Evolutionary conservation across 2,888 invertebrate genomes (phyloP).

Genomic region (Nineta flava): DNA sequence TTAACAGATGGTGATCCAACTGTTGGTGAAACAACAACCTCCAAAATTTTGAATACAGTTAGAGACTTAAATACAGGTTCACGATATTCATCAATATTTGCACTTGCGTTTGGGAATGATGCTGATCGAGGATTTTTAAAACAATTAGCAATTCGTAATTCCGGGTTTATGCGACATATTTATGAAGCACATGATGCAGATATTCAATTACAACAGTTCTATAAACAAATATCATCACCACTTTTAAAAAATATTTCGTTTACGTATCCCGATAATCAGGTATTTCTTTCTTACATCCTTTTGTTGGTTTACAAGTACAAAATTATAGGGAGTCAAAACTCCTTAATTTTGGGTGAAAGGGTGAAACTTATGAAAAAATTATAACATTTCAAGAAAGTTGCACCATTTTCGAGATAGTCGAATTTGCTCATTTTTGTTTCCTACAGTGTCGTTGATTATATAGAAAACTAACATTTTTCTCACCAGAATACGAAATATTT

Average conservation of each 20-base stretch:
- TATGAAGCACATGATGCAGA: constrained; percentile 56
- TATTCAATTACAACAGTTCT: constrained; percentile 48
- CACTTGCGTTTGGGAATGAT: constrained; percentile 53
- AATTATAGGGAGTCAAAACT: too few species aligned
- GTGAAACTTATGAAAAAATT: too few species aligned
- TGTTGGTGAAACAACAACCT: constrained; percentile 35
- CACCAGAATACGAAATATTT: too few species aligned
- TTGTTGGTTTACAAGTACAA: too few species aligned
- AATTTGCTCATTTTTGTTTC: too few species aligned
- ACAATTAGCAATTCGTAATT: constrained; percentile 45
- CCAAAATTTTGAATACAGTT: constrained; percentile 34
- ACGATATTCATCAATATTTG: constrained; percentile 39
- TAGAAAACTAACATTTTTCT: too few species aligned
- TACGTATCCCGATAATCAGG: constrained; percentile 40
- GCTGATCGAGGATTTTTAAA: constrained; percentile 50
- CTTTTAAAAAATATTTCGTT: constrained; percentile 47
- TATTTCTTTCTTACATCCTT: constrained; percentile 17
- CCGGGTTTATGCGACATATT: constrained; percentile 51
- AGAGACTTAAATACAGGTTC: constrained; percentile 33
- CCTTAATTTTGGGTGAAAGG: too few species aligned
- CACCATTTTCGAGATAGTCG: too few species aligned
- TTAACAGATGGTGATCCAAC: constrained; percentile 51
- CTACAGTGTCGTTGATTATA: too few species aligned
- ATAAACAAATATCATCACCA: constrained; percentile 51
- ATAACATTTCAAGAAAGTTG: too few species aligned